Evolutionary conservation across 2,797 vertebrate species (phyloP), one percentile per base, ranked within the genome.

Genomic region (Denticeps clupeoides): DNA sequence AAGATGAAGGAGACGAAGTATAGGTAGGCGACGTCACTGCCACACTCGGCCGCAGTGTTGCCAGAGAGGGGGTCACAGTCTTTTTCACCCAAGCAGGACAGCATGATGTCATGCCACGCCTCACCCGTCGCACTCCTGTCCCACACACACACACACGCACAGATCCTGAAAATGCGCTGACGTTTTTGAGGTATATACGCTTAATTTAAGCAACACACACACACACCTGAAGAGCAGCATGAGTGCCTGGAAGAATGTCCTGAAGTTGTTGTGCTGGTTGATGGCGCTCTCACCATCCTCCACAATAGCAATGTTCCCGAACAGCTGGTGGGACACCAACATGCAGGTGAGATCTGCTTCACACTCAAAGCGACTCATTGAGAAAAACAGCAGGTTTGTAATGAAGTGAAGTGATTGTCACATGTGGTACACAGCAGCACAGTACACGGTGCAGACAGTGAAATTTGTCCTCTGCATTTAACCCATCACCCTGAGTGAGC

Each of bases 1-100:
- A 96, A 96, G 81, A 96, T 96, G 83, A 97, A 97, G 69, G 93
- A 97, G 49, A 97, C 93, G 42, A 97, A 97, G 80, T 97, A 97
- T 73, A 97, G 90, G 73, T 97, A 97, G 31, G 93, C 91, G 32
- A 97, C 84, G 58, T 93, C 90, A 54, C 91, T 97, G 71, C 93
- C 93, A 22, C 93, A 97, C 60, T 91, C 89, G 0, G 79, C 62
- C 13, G 82, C 84, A 11, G 27, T 15, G 60, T 90, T 90, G 44
- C 84, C 85, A 1, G 91, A 86, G 54, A 80, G 78, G 48, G 43
- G 45, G 58, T 96, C 93, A 3, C 93, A 96, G 0, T 59, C 64
- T 10, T 87, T 93, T 47, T 82, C 85, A 3, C 90, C 85, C 44
- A 96, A 81, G 73, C 93, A 96, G 0, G 93, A 73, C 22, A 97